Evolutionary conservation across 2,797 vertebrate species (phyloP).

Genomic region (Australoheros facetus): DNA sequence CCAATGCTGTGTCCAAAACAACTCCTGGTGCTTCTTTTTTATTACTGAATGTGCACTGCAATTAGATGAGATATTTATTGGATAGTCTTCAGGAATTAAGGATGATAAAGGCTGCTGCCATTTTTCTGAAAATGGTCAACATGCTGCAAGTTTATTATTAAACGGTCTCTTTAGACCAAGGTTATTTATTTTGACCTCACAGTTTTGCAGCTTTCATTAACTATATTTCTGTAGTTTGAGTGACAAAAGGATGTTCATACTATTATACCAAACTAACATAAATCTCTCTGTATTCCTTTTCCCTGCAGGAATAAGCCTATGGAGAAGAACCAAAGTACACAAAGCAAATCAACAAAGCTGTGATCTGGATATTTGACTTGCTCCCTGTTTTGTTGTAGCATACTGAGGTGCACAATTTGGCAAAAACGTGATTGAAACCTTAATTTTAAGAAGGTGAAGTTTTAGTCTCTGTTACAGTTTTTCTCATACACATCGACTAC

Average conservation of each 20-base stretch:
- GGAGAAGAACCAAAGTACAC: background rate
- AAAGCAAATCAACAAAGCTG: slow-evolving; percentile 1
- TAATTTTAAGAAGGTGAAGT: background rate
- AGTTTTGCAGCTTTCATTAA: background rate
- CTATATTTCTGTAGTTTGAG: background rate
- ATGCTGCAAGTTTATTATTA: too few species aligned
- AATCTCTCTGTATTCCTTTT: background rate
- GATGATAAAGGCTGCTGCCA: too few species aligned
- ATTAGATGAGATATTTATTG: too few species aligned
- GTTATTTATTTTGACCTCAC: too few species aligned
- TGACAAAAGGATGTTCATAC: too few species aligned
- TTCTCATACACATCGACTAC: background rate
- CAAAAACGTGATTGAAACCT: background rate
- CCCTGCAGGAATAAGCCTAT: background rate
- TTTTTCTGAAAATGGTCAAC: too few species aligned
- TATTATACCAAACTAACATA: background rate
- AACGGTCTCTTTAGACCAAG: too few species aligned
- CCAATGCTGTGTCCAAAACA: too few species aligned
- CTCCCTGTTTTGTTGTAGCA: background rate
- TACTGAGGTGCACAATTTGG: background rate
- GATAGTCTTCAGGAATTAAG: too few species aligned
- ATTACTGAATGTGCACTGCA: too few species aligned
- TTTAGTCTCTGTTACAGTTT: background rate
- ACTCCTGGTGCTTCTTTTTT: too few species aligned
- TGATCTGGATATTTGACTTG: background rate